Evolutionary conservation across 2,113 vertebrate genomes (phyloP), one percentile per base, ranked within the genome.

Genomic region (Aspidoscelis tigris): DNA sequence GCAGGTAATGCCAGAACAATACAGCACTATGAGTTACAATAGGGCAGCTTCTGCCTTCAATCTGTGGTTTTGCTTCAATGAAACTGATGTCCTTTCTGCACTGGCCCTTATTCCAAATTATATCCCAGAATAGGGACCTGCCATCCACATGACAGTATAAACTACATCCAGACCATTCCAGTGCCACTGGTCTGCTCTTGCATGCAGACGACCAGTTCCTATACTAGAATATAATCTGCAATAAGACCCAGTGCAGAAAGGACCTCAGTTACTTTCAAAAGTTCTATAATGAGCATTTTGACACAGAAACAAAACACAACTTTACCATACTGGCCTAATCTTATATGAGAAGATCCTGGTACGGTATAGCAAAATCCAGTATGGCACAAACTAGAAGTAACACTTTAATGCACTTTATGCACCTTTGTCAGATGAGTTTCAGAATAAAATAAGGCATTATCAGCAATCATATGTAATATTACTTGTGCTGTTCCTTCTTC

Each of bases 371-470:
- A 65, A 65, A 47, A 8, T 10, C 26, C 22, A 2, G 5, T 65
- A 16, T 47, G 39, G 26, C 22, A 50, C 47, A 50, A 50, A 9
- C 47, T 33, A 43, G 18, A 58, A 16, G 5, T 64, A 64, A 5
- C 47, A 43, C n/a, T 82, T 82, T 75, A 11, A 75, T 22, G 53
- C 24, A 20, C 61, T 82, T 75, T 24, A 75, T 22, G 53, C 24
- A 20, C 61, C 43, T 26, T 66, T 39, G 61, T 22, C 6, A 65
- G 9, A 66, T 2, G 69, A 47, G 72, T 82, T 88, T 71, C 70
- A 82, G 72, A 7, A 1, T 72, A 87, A 85, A 71, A 71, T 41
- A 74, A 11, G 14, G 87, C 87, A 90, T 90, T 43, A 61, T 84
- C 88, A 86, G n/a, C 0, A 1, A 33, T 22, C 58, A 80, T 22